phyloP scores from a whole-genome alignment of 2,113 vertebrate genomes.

The Poecilia latipinna region DNA sequence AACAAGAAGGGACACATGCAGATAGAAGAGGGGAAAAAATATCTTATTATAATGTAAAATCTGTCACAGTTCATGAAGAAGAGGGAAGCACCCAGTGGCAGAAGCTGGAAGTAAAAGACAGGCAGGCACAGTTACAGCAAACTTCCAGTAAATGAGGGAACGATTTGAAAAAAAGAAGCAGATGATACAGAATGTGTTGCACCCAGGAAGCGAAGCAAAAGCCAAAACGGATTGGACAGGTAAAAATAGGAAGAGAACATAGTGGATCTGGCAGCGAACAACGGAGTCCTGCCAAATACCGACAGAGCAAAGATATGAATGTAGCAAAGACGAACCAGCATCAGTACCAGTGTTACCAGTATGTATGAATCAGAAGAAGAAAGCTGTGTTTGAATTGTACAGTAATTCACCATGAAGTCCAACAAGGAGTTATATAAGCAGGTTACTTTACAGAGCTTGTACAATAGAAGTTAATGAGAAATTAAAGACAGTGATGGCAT shows the following conservation, averaged over 20 bases:
- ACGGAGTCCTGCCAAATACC: background rate
- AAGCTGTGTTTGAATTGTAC: background rate
- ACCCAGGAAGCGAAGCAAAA: background rate
- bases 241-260: background rate
- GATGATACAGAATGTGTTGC: background rate
- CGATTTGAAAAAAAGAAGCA: too few relatives aligned
- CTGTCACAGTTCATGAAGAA: background rate
- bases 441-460: too few relatives aligned
- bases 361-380: too few relatives aligned
- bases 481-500: too few relatives aligned
- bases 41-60: background rate
- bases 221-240: background rate
- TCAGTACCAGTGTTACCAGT: background rate
- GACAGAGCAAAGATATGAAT: background rate
- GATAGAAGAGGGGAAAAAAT: background rate
- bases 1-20: background rate
- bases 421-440: too few relatives aligned
- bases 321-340: too few relatives aligned
- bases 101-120: background rate
- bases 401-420: background rate
- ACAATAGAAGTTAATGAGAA: too few relatives aligned
- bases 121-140: background rate
- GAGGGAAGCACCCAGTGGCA: background rate
- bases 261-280: background rate
- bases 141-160: background rate